Conservation (phyloP, 2,888 invertebrate genomes). For the Nezara viridula region DNA sequence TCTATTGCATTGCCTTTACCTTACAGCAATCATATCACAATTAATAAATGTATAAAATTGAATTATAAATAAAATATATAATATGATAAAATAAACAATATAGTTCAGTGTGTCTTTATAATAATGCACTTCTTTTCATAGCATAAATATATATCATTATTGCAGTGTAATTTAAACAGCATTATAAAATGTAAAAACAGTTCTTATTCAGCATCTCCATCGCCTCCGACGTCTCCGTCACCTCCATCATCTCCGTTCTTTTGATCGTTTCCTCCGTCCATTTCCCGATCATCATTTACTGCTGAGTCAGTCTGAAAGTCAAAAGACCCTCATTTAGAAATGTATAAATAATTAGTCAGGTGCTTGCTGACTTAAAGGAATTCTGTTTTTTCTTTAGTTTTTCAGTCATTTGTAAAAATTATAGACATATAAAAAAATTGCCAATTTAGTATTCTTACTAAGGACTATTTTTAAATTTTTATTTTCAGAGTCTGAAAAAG, state of each 20-base stretch:
- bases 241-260: constrained; percentile 59
- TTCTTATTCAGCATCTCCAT: constrained; percentile 57
- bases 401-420: no score
- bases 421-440: no score
- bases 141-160: constrained; percentile 32
- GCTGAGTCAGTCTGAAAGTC: constrained; percentile 60
- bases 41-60: constrained; percentile 51
- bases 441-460: no score
- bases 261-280: constrained; percentile 57
- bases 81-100: constrained; percentile 48
- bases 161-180: constrained; percentile 26
- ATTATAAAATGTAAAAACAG: constrained; percentile 48
- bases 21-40: constrained; percentile 44
- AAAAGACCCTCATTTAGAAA: neutral
- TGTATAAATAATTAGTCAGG: neutral
- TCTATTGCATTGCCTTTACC: constrained; percentile 17
- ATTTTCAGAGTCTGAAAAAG: no score
- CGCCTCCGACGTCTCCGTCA: constrained; percentile 56
- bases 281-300: constrained; percentile 58
- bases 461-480: no score
- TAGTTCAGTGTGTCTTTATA: constrained; percentile 45
- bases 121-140: constrained; percentile 34
- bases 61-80: constrained; percentile 45
- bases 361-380: neutral
- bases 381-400: no score